Base-by-base conservation (phyloP, 2,888 invertebrate genomes). In the Corbicula japonica region DNA sequence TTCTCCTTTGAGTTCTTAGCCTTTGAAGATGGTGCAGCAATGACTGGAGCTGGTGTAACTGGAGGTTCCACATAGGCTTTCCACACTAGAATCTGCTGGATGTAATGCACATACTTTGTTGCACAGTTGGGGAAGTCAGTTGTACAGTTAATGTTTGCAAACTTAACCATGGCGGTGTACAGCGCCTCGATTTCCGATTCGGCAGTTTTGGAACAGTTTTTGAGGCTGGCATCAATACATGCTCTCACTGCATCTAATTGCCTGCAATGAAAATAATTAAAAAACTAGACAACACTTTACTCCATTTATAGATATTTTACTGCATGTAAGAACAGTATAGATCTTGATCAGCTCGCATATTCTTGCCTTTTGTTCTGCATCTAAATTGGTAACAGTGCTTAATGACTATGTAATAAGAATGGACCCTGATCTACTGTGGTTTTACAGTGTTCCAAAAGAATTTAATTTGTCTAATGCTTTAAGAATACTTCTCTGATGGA, bases 31-130 rank as follows among this genome's bases (percentile, higher is more conserved):
- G 61, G 21, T 56, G 32, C 23, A 23, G 41, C 41, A 23, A 50
- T 15, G 2, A 21, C 41, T 21, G 28, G 5, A n/a, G 6, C 21
- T 12, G 26, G n/a, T 15, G 56, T 56, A 18, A 32, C 56, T 34
- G 56, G 10, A 12, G 60, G 34, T 28, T 56, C 56, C 23, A 21
- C 18, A 35, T 30, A 35, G 12, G 56, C 30, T 34, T 79, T 80
- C 80, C 80, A 80, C 48, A 58, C 38, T 35, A 81, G 30, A 12
- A 81, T 81, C 32, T 70, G 61, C 2, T 50, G 35, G n/a, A 50
- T n/a, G 26, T 70, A 77, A 10, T 66, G 65, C 12, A 71, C 35
- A 46, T 77, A 81, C 3, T 56, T 56, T 3, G 52, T 61, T 26
- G 77, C 65, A 62, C 77, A 81, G 15, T 18, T 28, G 1, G 3